Base-by-base conservation (phyloP, 2,113 vertebrate genomes). In the Aepyceros melampus region DNA sequence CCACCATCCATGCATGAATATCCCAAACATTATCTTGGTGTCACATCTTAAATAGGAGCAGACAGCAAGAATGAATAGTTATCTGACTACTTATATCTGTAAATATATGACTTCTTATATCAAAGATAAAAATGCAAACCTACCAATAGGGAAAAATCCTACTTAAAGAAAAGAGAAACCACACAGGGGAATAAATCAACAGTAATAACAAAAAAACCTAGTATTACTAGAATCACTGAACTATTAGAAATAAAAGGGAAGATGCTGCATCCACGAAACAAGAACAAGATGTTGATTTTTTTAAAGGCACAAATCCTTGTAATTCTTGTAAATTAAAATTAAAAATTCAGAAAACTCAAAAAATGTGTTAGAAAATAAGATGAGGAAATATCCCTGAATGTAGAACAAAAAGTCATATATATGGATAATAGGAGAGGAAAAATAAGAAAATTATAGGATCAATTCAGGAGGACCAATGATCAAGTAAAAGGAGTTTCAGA, bases 311-410 rank as follows among this genome's bases (percentile, higher is more conserved):
- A 16, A 55, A 47, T 47, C 43, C 40, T 76, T 78, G 6, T 5
- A 53, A 25, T 21, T 94, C 25, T 91, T 31, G 2, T 84, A 87
- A 78, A 62, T 78, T 53, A 60, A 90, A 95, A 53, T 71, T 56
- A 78, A 87, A 40, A 74, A 51, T 15, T 8, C 53, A 27, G 10
- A 53, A 89, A 82, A 87, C n/a, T 87, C 12, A 87, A 36, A 43
- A 79, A 79, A 82, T 36, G 0, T 33, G 4, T 79, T 55, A 17
- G 43, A 90, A 55, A 13, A 89, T 91, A 45, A 62, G 10, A 55
- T 53, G 23, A 53, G 36, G 43, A 93, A 47, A 74, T 40, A 53
- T 43, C n/a, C 23, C 6, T 49, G 31, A 64, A 31, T 25, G 23
- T 23, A 47, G 47, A 64, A 76, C 16, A 87, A 91, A 84, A 56